A percentile compares a stretch with the other conserved stretches of the same genome.
Conservation (phyloP, 2,113 vertebrate genomes). For the Phalacrocorax carbo region DNA sequence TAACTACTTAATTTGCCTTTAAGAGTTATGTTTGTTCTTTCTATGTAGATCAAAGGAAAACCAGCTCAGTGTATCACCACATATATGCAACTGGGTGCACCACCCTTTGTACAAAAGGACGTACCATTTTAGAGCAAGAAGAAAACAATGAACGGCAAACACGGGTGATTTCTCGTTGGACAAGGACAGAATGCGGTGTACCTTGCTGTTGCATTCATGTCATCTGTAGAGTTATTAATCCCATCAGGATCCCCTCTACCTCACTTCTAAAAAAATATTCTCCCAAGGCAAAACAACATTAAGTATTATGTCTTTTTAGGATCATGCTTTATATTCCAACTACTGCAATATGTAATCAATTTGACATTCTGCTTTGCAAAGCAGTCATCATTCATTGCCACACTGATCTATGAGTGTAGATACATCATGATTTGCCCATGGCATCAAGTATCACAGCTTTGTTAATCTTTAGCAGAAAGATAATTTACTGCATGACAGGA, state of each 20-base stretch:
- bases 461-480: conserved; percentile 23
- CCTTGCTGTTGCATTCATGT: not conserved
- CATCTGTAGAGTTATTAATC: not conserved
- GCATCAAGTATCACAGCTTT: not conserved
- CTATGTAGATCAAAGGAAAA: not conserved
- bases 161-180: not conserved
- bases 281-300: not conserved
- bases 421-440: not conserved
- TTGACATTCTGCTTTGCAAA: conserved; percentile 5
- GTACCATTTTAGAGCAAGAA: not conserved
- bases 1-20: not conserved
- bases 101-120: not conserved
- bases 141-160: not conserved
- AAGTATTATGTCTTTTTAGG: not conserved
- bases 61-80: not conserved
- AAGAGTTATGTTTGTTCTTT: not conserved
- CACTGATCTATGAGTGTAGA: not conserved
- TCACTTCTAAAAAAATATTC: not conserved
- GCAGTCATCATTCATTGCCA: conserved; percentile 16
- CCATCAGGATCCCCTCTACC: not conserved
- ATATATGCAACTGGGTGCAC: fast-evolving
- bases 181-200: not conserved
- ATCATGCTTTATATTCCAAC: not conserved
- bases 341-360: not conserved
- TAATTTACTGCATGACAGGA: conserved; percentile 22